Evolutionary conservation across 1,140 invertebrate genomes (phyloP), one percentile per base, ranked within the genome.

Genomic region (Drepana arcuata): DNA sequence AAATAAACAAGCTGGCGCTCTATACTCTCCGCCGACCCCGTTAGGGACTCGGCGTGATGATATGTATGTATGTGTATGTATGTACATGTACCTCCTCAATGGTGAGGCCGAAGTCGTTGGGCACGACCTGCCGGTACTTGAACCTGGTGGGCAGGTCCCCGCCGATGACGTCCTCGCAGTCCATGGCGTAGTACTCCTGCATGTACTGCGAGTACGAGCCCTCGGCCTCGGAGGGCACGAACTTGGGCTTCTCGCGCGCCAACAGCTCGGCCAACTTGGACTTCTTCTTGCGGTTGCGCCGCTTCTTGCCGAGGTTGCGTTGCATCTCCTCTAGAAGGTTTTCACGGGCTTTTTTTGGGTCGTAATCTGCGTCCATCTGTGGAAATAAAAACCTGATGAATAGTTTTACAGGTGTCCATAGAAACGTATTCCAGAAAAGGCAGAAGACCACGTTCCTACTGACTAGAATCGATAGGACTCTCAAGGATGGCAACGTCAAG

Each of bases 111-210:
- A 92, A 99, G 80, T 92, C 88, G 83, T 98, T 98, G 0, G 95
- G 89, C 13, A 91, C 84, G 2, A 96, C 94, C 69, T 93, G 87
- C 24, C 95, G 88, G 66, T 99, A 99, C 67, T 96, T 96, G 75
- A 98, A 99, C 61, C 94, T 87, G 53, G 95, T 97, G 0, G 94
- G 94, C 39, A 93, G 66, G 74, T 97, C 95, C 0, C 90, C 94
- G 0, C 89, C 94, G 41, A 99, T 92, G 21, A 98, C 88, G 82
- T 99, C 97, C 73, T 99, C 97, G 84, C 92, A 98, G 74, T 97
- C 94, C 44, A 98, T 83, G 49, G 92, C 90, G 65, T 98, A 98
- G 81, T 97, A 97, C 71, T 98, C 95, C 70, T 98, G 93, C 59
- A 96, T 89, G 73, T 97, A 97, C 53, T 97, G 86, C 29, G 92